phyloP scores from a whole-genome alignment of 2,888 invertebrate species.

The Drosophila bunnanda region DNA sequence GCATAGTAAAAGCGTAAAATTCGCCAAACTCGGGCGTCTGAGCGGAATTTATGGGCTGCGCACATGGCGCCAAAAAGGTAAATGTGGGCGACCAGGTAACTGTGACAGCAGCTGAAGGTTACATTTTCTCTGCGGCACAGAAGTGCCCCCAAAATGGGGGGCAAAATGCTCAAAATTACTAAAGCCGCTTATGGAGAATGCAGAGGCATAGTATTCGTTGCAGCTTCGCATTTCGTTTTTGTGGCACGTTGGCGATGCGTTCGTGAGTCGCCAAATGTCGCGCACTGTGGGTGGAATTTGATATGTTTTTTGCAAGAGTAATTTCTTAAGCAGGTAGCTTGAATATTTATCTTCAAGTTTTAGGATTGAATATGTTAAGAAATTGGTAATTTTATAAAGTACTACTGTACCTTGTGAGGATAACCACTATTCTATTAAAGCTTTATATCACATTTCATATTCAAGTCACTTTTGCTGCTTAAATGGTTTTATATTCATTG shows the following conservation, averaged over 20 bases:
- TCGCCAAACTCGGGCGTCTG: conserved; percentile 39
- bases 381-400: neutral
- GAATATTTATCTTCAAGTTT: neutral
- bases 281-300: neutral
- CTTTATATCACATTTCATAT: too few relatives aligned
- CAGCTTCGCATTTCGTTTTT: conserved; percentile 27
- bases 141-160: conserved; percentile 30
- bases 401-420: too few relatives aligned
- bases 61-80: conserved; percentile 63
- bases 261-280: conserved; percentile 28
- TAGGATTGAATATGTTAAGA: neutral
- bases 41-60: conserved; percentile 62
- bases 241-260: conserved; percentile 38
- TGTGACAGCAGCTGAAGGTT: conserved; percentile 58
- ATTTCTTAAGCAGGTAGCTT: neutral
- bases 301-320: neutral
- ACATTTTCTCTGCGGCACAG: conserved; percentile 37
- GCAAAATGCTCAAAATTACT: conserved; percentile 74
- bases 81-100: conserved; percentile 68
- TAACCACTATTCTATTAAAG: too few relatives aligned
- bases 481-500: neutral
- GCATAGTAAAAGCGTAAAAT: conserved; percentile 41
- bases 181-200: conserved; percentile 72
- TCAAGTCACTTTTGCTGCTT: neutral
- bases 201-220: conserved; percentile 34